Conservation (phyloP, 2,797 vertebrate genomes). For the Neosilurus hyrtlii region DNA sequence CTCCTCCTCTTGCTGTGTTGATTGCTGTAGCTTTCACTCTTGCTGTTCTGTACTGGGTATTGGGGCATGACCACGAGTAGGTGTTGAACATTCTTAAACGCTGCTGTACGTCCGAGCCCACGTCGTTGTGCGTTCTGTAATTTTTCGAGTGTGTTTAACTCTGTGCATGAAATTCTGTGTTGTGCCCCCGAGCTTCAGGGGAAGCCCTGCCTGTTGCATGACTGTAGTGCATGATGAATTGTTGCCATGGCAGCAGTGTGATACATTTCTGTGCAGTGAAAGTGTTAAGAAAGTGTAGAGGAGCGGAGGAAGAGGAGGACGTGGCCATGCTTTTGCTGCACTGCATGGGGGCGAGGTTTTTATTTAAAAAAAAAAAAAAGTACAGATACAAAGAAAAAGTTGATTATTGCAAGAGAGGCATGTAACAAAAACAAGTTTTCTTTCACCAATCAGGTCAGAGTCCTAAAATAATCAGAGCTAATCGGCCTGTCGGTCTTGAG, state of each 20-base stretch:
- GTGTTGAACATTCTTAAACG: constrained; percentile 12
- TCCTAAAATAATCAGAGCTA: constrained; percentile 99
- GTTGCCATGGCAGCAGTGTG: constrained; percentile 71
- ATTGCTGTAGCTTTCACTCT: constrained; percentile 10
- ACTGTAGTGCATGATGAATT: constrained; percentile 69
- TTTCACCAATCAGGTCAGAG: constrained; percentile 97
- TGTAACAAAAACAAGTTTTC: constrained; percentile 90
- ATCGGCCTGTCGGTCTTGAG: constrained; percentile 93
- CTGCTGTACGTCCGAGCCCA: constrained; percentile 12
- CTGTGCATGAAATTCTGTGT: constrained; percentile 64
- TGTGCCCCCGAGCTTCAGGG: constrained; percentile 54
- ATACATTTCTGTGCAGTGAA: constrained; percentile 51
- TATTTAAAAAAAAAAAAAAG: neutral
- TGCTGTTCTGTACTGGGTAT: neutral
- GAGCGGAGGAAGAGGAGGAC: constrained; percentile 11
- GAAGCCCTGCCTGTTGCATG: constrained; percentile 26
- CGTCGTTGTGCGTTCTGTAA: constrained; percentile 22
- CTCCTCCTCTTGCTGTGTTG: constrained; percentile 20
- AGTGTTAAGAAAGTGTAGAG: constrained; percentile 37
- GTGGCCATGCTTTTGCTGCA: constrained; percentile 63
- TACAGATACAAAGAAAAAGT: neutral
- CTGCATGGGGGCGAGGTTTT: constrained; percentile 69
- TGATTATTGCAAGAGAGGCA: constrained; percentile 54
- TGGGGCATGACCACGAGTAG: constrained; percentile 5
- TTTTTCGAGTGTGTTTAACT: constrained; percentile 40